Base-by-base conservation (phyloP, 2,888 invertebrate species). In the Volucella zonaria region DNA sequence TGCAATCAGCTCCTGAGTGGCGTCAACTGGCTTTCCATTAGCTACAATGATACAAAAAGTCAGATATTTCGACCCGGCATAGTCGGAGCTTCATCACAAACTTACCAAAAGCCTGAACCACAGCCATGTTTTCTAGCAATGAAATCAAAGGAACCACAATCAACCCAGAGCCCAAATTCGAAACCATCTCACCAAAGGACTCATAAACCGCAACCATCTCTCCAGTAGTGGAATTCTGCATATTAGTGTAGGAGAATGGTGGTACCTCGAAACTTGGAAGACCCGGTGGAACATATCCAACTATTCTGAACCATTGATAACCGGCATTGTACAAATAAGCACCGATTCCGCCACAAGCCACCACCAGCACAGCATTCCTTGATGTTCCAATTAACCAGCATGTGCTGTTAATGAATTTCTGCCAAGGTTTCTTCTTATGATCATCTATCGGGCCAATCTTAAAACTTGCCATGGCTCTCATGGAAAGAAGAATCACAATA, bases 1-100 rank as follows among this genome's bases (percentile, higher is more conserved):
- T 6, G 98, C 97, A 86, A 98, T 93, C 89, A 98, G 93, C 93
- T 98, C 98, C 92, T 98, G 97, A 45, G 97, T 97, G 42, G 98
- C 96, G 91, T 98, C 97, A 67, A 97, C 95, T 59, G 96, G 93
- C 89, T 95, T 95, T 40, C 96, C 96, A 90, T 95, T 94, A 12
- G 95, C 94, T 94, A 86, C 12, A 91, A 91, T 38, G 18, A 73
- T 51, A 54, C 1, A 51, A 49, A 6, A 51, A 14, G 9, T 8
- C 23, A 6, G 43, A 10, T 38, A 10, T 9, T 40, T 47, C 51
- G 31, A 51, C 38, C 14, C 1, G 12, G 3, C 8, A 52, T 45
- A 43, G 3, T 1, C 18, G n/a, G 10, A 9, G 1, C 51, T 0
- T 11, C 0, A 18, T 58, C 1, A n/a, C n/a, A 8, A 23, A 86